These are phyloP conservation scores for Pardosa pseudoannulata DNA, from an alignment of 2,888 invertebrate genomes.

Conservation along the genomic window DNA sequence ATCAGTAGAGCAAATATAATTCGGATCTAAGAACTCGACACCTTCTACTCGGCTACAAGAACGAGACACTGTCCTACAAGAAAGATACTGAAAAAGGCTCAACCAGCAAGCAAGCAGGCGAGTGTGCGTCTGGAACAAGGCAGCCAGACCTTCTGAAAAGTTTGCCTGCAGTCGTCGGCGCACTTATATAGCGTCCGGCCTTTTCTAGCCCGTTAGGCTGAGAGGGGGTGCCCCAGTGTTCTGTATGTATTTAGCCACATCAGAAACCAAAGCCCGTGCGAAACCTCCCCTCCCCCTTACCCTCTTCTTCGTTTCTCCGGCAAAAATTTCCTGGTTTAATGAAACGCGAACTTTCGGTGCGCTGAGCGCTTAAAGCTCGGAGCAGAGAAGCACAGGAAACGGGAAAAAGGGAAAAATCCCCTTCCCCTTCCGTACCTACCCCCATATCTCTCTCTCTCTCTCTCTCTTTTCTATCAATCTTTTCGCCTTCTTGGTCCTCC, in stretches of 20 bases:
- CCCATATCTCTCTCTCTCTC: conserved; percentile 41
- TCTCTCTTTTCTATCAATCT: conserved; percentile 59
- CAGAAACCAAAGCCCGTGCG: conserved; percentile 73
- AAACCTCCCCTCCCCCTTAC: conserved; percentile 23
- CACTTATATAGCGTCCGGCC: conserved; percentile 71
- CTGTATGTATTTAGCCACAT: conserved; percentile 73
- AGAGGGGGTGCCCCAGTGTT: conserved; percentile 43
- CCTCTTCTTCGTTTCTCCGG: conserved; percentile 53
- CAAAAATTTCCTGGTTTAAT: conserved; percentile 73
- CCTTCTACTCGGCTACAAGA: too few relatives aligned
- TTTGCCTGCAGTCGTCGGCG: conserved; percentile 56
- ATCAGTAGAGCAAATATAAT: too few relatives aligned
- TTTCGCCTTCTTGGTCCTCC: conserved; percentile 71
- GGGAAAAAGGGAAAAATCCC: conserved; percentile 66
- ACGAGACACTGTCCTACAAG: too few relatives aligned
- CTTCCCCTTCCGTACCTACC: conserved; percentile 19
- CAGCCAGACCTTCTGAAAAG: conserved; percentile 67
- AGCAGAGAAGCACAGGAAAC: conserved; percentile 37
- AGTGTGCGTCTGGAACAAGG: conserved; percentile 20
- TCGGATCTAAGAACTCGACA: too few relatives aligned
- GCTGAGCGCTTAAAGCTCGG: conserved; percentile 66
- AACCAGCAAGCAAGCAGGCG: too few relatives aligned
- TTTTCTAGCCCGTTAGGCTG: conserved; percentile 70
- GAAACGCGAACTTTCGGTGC: conserved; percentile 73
- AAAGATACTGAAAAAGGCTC: conserved; percentile 34